Percentiles rank a stretch among this genome's conserved stretches.
Conservation (phyloP, 2,797 vertebrate genomes). For the Pseudochaenichthys georgianus region DNA sequence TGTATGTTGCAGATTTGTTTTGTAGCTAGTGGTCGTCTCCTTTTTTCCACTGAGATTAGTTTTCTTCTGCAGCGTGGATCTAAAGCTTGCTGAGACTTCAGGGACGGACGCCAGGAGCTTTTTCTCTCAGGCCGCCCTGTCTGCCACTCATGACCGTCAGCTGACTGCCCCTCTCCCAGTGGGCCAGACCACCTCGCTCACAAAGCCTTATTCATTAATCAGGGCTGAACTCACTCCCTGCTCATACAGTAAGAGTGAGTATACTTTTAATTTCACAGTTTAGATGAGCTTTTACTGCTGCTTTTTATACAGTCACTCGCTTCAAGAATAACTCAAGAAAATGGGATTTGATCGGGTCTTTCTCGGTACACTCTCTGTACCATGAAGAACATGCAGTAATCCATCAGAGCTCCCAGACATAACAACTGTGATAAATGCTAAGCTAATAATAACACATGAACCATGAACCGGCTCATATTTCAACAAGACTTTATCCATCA, state of each 20-base stretch:
- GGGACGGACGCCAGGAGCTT: conserved; percentile 50
- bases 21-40: too few species aligned
- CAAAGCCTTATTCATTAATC: conserved; percentile 70
- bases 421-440: background rate
- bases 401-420: background rate
- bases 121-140: background rate
- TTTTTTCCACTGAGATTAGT: conserved; percentile 9
- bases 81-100: conserved; percentile 11
- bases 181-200: conserved; percentile 46
- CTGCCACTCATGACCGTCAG: conserved; percentile 71
- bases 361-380: background rate
- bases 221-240: conserved; percentile 8
- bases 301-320: background rate
- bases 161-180: conserved; percentile 60
- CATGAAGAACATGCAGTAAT: background rate
- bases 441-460: background rate
- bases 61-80: conserved; percentile 17
- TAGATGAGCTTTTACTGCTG: background rate
- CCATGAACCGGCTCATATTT: background rate
- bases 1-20: too few species aligned
- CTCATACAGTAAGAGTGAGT: conserved; percentile 15
- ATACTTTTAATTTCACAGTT: conserved; percentile 13
- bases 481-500: background rate
- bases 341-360: conserved; percentile 5
- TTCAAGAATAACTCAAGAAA: background rate